Percentiles rank a stretch among this genome's conserved stretches.
These are phyloP conservation scores for Ammospiza maritima DNA, from an alignment of 2,797 vertebrate genomes.

Conservation along the genomic window DNA sequence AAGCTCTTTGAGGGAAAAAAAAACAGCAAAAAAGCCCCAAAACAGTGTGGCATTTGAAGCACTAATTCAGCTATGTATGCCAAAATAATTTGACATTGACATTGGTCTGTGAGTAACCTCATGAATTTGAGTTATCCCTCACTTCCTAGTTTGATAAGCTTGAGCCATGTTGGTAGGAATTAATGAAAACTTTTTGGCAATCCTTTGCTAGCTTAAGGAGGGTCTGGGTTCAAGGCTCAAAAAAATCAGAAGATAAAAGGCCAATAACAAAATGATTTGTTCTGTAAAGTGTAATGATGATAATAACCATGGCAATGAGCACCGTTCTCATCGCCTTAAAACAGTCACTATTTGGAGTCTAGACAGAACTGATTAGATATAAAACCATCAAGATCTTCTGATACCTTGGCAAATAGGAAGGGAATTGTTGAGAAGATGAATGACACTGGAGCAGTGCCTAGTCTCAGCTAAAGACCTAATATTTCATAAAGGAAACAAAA, in stretches of 20 bases:
- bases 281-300: conserved; percentile 34
- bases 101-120: neutral
- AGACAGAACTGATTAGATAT: conserved; percentile 71
- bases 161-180: conserved; percentile 30
- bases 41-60: conserved; percentile 33
- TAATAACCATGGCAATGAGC: conserved; percentile 67
- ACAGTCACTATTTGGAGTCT: conserved; percentile 68
- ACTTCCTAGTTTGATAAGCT: conserved; percentile 45
- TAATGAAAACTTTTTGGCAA: conserved; percentile 41
- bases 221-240: neutral
- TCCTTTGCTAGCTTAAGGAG: neutral
- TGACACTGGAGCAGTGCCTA: conserved; percentile 77
- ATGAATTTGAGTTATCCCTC: neutral
- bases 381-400: conserved; percentile 58
- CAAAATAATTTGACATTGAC: neutral
- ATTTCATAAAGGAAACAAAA: conserved; percentile 64
- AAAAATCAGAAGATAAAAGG: conserved; percentile 48
- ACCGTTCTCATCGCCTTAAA: conserved; percentile 43
- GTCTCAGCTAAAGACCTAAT: conserved; percentile 62
- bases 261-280: conserved; percentile 58
- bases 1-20: neutral
- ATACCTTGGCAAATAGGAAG: conserved; percentile 53
- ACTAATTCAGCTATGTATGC: neutral
- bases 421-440: conserved; percentile 74
- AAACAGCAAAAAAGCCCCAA: neutral